Conservation (phyloP, 2,113 vertebrate species). For the Pyrgilauda ruficollis region DNA sequence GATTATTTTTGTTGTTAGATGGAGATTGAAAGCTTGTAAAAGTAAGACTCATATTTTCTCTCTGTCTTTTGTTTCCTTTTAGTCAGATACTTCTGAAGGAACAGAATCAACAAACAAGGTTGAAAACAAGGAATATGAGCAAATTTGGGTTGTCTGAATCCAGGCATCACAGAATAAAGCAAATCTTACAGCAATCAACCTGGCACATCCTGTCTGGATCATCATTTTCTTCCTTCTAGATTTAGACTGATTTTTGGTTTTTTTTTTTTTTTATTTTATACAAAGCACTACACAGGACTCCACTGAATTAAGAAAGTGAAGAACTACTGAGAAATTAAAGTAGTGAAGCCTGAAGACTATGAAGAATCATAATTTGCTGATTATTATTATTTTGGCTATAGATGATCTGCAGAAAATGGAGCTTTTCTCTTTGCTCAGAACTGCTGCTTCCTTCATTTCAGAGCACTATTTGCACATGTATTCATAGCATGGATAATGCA, state of each 20-base stretch:
- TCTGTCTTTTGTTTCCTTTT: background rate
- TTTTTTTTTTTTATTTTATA: background rate
- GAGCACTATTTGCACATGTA: background rate
- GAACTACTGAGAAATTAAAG: background rate
- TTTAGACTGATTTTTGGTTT: background rate
- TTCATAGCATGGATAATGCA: fast-evolving
- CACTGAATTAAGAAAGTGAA: background rate
- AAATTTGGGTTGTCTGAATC: background rate
- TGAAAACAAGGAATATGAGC: background rate
- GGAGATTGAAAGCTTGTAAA: background rate
- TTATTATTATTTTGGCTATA: background rate
- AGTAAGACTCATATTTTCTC: background rate
- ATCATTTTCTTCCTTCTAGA: background rate
- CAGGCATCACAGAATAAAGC: background rate
- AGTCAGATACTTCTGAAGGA: background rate
- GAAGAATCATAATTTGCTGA: background rate
- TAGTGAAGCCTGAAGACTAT: background rate
- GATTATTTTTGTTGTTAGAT: background rate
- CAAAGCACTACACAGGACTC: background rate
- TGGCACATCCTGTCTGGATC: background rate
- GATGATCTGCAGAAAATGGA: background rate
- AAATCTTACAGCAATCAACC: background rate
- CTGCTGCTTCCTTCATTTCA: background rate
- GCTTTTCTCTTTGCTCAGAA: background rate
- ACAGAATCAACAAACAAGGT: background rate